Base-by-base conservation (phyloP, 1,140 invertebrate genomes). In the Cydia splendana region DNA sequence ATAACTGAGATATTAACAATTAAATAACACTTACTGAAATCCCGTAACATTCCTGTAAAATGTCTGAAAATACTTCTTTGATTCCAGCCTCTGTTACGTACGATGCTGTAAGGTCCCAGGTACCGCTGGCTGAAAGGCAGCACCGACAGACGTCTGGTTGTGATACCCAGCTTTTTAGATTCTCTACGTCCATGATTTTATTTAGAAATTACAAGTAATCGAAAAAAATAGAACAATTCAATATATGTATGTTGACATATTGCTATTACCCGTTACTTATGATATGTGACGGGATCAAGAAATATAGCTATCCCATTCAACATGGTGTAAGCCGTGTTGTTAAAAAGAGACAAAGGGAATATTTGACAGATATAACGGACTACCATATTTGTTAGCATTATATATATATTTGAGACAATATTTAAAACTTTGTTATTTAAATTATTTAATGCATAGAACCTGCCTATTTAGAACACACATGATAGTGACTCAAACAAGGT, bases 61-160 rank as follows among this genome's bases (percentile, higher is more conserved):
- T 83, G n/a, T 84, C 81, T 34, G 57, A 74, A 65, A 80, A 84
- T 10, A 84, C 75, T 71, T 84, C 82, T 57, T 83, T 82, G 7
- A 45, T 48, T n/a, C 81, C 84, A 6, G 65, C 24, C 15, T 82
- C 82, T 9, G 81, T 75, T 74, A 84, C 62, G 51, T 84, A 85
- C n/a, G 80, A 65, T 5, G 74, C 75, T 0, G 80, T 84, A 13
- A 85, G 28, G 62, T 84, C 81, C 78, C 78, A 82, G 2, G 65
- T 78, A 1, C 84, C 84, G 24, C 76, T 79, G 9, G 84, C 62
- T 12, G 83, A 80, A 30, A 85, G 48, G 69, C 82, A 85, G 12
- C 81, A 85, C 13, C 84, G 75, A 51, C 84, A 84, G 1, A 84
- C 81, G 75, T 85, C 80, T 1, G 84, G 82, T 76, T 80, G 82